Conservation (phyloP, 2,797 vertebrate genomes). For the Lagodon rhomboides region DNA sequence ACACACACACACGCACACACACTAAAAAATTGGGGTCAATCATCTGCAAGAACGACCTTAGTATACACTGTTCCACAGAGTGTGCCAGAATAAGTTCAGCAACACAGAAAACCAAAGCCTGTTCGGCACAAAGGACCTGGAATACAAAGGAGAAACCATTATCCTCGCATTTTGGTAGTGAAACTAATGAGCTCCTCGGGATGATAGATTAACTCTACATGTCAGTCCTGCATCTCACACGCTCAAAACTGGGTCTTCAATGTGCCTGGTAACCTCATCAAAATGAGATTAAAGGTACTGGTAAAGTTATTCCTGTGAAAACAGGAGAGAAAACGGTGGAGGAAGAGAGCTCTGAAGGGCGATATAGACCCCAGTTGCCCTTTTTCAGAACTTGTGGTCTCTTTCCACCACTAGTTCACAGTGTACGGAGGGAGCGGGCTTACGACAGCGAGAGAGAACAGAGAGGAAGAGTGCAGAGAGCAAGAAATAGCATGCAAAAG, state of each 20-base stretch:
- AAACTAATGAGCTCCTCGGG: slow-evolving; percentile 59
- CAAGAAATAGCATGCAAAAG: slow-evolving; percentile 80
- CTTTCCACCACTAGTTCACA: slow-evolving; percentile 48
- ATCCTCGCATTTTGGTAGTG: slow-evolving; percentile 49
- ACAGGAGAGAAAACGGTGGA: slow-evolving; percentile 30
- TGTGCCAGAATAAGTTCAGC: slow-evolving; percentile 66
- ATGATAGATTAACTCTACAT: slow-evolving; percentile 52
- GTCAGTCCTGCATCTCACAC: slow-evolving; percentile 37
- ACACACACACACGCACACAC: slow-evolving; percentile 29
- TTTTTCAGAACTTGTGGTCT: slow-evolving; percentile 55
- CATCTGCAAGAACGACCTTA: slow-evolving; percentile 66
- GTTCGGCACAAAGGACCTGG: slow-evolving; percentile 56
- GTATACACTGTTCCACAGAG: slow-evolving; percentile 63
- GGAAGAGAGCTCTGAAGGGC: slow-evolving; percentile 44
- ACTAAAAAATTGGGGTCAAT: slow-evolving; percentile 66
- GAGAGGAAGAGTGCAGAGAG: slow-evolving; percentile 68
- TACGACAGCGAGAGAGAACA: slow-evolving; percentile 55
- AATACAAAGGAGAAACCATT: slow-evolving; percentile 67
- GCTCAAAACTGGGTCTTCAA: slow-evolving; percentile 21
- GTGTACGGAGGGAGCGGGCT: slow-evolving; percentile 52
- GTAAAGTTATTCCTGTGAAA: slow-evolving; percentile 52
- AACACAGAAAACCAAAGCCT: slow-evolving; percentile 66
- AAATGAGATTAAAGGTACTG: slow-evolving; percentile 44
- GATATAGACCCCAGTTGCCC: slow-evolving; percentile 47
- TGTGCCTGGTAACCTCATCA: slow-evolving; percentile 44